A percentile compares a stretch with the other conserved stretches of the same genome.
Conservation (phyloP, 1,140 invertebrate species). For the Lordiphosa mommai region DNA sequence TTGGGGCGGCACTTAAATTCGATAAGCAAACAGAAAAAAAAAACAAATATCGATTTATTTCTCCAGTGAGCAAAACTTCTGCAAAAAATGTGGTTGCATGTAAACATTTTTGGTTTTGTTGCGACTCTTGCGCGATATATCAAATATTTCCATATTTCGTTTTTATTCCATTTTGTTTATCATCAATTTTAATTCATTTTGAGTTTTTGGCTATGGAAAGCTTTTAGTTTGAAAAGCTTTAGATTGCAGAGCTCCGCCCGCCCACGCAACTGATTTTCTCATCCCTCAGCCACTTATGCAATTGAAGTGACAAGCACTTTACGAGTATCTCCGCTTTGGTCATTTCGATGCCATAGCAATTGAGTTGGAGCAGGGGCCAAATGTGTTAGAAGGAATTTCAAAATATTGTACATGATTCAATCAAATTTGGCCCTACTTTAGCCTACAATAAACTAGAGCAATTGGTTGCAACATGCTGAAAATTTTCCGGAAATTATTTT, state of each 20-base stretch:
- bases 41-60: slow-evolving; percentile 5
- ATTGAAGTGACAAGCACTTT: no score
- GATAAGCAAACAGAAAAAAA: slow-evolving; percentile 31
- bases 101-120: neutral
- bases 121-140: slow-evolving; percentile 20
- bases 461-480: no score
- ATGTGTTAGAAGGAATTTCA: no score
- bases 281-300: no score
- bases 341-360: neutral
- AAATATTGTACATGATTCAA: no score
- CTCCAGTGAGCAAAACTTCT: slow-evolving; percentile 1
- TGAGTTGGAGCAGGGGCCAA: no score
- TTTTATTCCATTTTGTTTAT: slow-evolving; percentile 4
- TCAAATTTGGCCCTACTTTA: no score
- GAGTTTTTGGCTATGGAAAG: slow-evolving; percentile 5
- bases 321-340: neutral
- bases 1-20: slow-evolving; percentile 38
- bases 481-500: no score
- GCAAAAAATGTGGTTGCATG: slow-evolving; percentile 2
- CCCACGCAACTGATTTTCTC: no score
- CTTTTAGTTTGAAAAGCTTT: slow-evolving; percentile 9
- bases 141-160: slow-evolving; percentile 39
- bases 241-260: neutral
- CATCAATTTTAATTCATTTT: slow-evolving; percentile 44
- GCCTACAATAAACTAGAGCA: no score